A percentile compares a stretch with the other conserved stretches of the same genome.
phyloP scores from a whole-genome alignment of 2,797 vertebrate species.

The Hydrolagus colliei region DNA sequence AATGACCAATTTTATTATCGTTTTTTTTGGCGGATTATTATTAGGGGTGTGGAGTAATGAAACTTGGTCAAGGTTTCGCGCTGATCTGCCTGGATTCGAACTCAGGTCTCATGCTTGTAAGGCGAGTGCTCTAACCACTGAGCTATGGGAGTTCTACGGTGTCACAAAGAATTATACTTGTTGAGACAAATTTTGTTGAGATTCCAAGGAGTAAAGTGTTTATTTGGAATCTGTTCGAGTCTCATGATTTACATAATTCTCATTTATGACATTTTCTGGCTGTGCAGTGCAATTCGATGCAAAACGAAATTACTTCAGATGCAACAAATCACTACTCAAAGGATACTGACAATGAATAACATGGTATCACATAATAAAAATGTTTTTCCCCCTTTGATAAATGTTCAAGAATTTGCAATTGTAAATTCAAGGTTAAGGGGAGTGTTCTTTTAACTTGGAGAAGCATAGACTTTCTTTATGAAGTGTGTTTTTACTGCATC shows the following conservation, averaged over 20 bases:
- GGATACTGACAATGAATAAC: background rate
- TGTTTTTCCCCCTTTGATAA: background rate
- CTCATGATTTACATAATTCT: background rate
- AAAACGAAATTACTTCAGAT: slow-evolving; percentile 3
- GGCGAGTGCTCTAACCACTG: too few species aligned
- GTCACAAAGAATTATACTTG: background rate
- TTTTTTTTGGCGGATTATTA: too few species aligned
- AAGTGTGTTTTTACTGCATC: slow-evolving; percentile 17
- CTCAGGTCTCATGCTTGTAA: too few species aligned
- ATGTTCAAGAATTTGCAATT: slow-evolving; percentile 8
- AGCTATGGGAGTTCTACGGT: too few species aligned
- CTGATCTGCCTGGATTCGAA: too few species aligned
- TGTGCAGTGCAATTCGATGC: background rate
- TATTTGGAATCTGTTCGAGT: background rate
- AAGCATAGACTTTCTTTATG: slow-evolving; percentile 11
- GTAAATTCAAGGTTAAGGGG: background rate
- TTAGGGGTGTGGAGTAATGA: too few species aligned
- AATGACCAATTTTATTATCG: too few species aligned
- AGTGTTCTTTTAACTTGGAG: slow-evolving; percentile 21
- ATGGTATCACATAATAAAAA: background rate
- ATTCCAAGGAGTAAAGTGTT: background rate
- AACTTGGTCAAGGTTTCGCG: too few species aligned
- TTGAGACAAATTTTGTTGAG: background rate
- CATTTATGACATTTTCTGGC: background rate
- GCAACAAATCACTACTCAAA: background rate